phyloP scores from a whole-genome alignment of 1,140 invertebrate species.

The Bathynomus jamesi region DNA sequence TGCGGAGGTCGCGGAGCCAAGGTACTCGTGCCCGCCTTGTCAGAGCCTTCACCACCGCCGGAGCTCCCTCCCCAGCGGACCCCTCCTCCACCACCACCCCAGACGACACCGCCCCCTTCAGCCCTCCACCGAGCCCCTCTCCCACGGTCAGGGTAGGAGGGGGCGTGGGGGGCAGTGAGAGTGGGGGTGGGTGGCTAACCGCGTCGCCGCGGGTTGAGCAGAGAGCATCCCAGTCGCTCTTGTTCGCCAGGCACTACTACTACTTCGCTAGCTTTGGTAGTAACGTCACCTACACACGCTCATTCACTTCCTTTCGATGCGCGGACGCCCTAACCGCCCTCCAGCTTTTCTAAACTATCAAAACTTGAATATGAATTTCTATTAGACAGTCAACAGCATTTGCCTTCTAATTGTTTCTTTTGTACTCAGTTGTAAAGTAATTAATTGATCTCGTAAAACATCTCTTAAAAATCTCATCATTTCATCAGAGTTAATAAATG shows the following conservation, averaged over 20 bases:
- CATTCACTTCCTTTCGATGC: slow-evolving; percentile 11
- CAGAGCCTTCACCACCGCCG: slow-evolving; percentile 45
- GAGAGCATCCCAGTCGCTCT: slow-evolving; percentile 44
- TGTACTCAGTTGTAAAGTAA: no score
- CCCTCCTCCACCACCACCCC: slow-evolving; percentile 42
- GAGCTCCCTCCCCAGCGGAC: slow-evolving; percentile 36
- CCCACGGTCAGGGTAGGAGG: slow-evolving; percentile 34
- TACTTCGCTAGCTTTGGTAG: slow-evolving; percentile 43
- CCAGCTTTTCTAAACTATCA: background rate
- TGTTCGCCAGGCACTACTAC: background rate
- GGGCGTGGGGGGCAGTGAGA: slow-evolving; percentile 24
- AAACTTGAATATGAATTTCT: no score
- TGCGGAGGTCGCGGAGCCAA: slow-evolving; percentile 71
- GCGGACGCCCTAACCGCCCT: slow-evolving; percentile 8
- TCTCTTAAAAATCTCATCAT: no score
- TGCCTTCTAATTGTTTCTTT: no score
- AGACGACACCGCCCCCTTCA: slow-evolving; percentile 17
- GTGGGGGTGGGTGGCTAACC: slow-evolving; percentile 41
- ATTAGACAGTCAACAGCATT: no score
- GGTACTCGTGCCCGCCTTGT: slow-evolving; percentile 56
- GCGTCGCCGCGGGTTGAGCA: slow-evolving; percentile 36
- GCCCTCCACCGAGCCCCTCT: slow-evolving; percentile 34
- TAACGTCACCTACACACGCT: slow-evolving; percentile 43
- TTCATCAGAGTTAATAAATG: no score
- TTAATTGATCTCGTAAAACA: no score